Base-by-base conservation (phyloP, 2,888 invertebrate species). In the Mesorhabditis spiculigera region DNA sequence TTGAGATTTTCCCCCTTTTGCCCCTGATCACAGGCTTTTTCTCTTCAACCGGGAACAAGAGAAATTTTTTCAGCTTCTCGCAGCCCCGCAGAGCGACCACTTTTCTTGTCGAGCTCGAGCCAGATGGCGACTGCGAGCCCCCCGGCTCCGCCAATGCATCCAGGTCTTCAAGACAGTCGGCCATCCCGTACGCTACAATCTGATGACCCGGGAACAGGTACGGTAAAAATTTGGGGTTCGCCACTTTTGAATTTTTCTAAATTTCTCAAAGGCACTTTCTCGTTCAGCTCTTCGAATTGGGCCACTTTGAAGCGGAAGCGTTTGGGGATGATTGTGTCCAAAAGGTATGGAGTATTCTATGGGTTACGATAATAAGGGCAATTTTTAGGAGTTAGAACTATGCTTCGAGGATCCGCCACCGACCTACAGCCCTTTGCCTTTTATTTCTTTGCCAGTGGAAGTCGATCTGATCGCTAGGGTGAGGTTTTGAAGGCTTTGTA, bases 381-480 rank as follows among this genome's bases (percentile, higher is more conserved):
- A 28, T 50, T 10, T 50, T 50, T n/a, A 50, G 58, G 58, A 50
- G 58, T n/a, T 50, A 2, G 58, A 50, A n/a, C 58, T 50, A n/a
- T 50, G 58, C 58, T 10, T n/a, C n/a, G 58, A 50, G 58, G 8
- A 13, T 10, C 58, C 58, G 10, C n/a, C 58, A 13, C 58, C 58
- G n/a, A n/a, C 58, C n/a, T n/a, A 50, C 58, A 13, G n/a, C n/a
- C 58, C 76, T 4, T 67, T 75, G 5, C 75, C 75, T 62, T 72
- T 72, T 4, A 74, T 75, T 28, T 78, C 76, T 43, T 65, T 80
- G 28, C 79, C 79, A 3, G 70, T 75, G 0, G 79, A 80, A 65
- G 68, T 80, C 28, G 77, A 78, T 44, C 70, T 80, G 5, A 74
- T 78, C 67, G 78, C 78, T 68, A 71, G 70, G 63, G 76, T 76